A percentile compares a stretch with the other conserved stretches of the same genome.
phyloP scores from a whole-genome alignment of 2,888 invertebrate species.

The Acanthosepion esculentum region DNA sequence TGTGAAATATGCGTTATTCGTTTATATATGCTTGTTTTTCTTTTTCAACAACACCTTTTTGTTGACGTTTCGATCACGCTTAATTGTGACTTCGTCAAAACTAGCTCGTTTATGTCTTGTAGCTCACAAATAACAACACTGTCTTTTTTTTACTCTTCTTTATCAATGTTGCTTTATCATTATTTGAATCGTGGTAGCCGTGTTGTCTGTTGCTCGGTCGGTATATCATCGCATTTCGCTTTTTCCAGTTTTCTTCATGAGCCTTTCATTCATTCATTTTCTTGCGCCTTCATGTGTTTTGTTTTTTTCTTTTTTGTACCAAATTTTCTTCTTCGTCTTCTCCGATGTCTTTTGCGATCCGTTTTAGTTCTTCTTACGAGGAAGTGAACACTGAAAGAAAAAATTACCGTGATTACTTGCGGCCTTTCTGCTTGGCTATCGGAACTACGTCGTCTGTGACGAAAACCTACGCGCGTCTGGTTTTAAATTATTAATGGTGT shows the following conservation, averaged over 20 bases:
- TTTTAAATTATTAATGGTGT: not conserved
- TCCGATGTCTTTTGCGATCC: too few species aligned
- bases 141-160: too few species aligned
- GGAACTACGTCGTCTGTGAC: not conserved
- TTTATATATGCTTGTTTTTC: not conserved
- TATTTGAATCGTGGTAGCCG: not conserved
- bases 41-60: not conserved
- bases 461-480: not conserved
- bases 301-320: not conserved
- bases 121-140: not conserved
- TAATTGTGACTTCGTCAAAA: not conserved
- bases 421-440: not conserved
- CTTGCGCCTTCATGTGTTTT: not conserved
- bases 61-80: not conserved
- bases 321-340: not conserved
- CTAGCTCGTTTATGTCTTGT: not conserved
- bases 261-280: not conserved
- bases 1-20: not conserved
- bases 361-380: too few species aligned
- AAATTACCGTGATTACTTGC: too few species aligned
- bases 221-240: not conserved
- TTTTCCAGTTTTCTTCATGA: not conserved
- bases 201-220: constrained; percentile 22
- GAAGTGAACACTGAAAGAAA: too few species aligned
- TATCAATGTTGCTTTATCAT: not conserved